Evolutionary conservation across 2,113 vertebrate genomes (phyloP).

Genomic region (Nannospalax galili): DNA sequence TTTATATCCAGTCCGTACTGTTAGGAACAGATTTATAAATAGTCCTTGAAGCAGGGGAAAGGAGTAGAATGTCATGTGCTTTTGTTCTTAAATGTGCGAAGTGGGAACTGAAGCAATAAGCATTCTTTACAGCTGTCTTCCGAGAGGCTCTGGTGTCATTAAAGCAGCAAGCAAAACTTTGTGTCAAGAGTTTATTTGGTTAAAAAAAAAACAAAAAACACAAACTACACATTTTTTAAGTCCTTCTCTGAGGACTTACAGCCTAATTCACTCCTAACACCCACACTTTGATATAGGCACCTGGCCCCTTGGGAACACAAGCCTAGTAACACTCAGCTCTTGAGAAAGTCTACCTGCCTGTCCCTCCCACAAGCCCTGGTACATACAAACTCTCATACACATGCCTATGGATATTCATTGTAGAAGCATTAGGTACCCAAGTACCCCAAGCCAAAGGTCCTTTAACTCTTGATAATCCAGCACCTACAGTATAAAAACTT

Average conservation of each 20-base stretch:
- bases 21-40: background rate
- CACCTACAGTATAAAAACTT: background rate
- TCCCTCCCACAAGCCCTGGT: background rate
- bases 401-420: background rate
- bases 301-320: background rate
- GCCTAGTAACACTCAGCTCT: background rate
- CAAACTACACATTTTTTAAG: background rate
- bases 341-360: background rate
- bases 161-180: background rate
- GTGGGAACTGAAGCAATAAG: background rate
- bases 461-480: background rate
- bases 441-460: background rate
- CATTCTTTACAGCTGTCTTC: background rate
- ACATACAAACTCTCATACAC: background rate
- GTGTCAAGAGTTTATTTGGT: background rate
- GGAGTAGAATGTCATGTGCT: background rate
- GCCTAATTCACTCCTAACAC: background rate
- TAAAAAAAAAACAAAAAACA: background rate
- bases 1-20: background rate
- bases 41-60: conserved; percentile 8
- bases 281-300: no score
- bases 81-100: background rate
- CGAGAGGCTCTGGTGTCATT: background rate
- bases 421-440: no score
- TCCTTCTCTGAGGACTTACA: background rate